These are phyloP conservation scores for Campylomormyrus tamandua DNA, from an alignment of 2,113 vertebrate genomes.

Conservation along the genomic window DNA sequence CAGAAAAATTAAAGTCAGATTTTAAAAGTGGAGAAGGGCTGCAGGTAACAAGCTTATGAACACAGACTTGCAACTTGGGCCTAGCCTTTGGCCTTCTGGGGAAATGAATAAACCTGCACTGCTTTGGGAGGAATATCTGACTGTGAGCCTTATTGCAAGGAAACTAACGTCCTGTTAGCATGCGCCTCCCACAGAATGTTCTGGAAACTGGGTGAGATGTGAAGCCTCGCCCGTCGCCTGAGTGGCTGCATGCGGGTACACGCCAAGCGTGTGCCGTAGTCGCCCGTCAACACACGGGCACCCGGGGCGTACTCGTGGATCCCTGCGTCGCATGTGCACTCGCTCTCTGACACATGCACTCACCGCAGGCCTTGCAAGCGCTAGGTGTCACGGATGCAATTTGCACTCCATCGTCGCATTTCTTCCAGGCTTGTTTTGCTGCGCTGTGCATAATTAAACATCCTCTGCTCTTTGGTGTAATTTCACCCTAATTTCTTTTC, in stretches of 20 bases:
- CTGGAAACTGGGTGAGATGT: not conserved
- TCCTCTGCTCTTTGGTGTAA: not conserved
- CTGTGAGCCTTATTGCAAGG: not conserved
- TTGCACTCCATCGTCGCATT: constrained; percentile 6
- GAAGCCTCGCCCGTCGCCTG: not conserved
- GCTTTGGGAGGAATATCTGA: not conserved
- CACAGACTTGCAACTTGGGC: not conserved
- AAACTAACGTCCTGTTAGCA: not conserved
- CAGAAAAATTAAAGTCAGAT: not conserved
- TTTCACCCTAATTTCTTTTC: not conserved
- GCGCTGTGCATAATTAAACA: not conserved
- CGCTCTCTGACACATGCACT: not conserved
- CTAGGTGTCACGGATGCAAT: constrained; percentile 8
- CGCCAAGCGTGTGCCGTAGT: not conserved
- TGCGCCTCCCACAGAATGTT: not conserved
- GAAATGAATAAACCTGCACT: not conserved
- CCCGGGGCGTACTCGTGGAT: not conserved
- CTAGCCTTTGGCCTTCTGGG: not conserved
- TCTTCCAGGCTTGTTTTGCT: not conserved
- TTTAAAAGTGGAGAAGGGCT: not conserved
- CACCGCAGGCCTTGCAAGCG: not conserved
- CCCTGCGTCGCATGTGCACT: not conserved
- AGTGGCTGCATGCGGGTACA: not conserved
- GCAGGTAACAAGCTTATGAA: not conserved
- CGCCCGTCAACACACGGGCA: too few species aligned